Evolutionary conservation across 2,888 invertebrate genomes (phyloP), one percentile per base, ranked within the genome.

Genomic region (Morpho deidamia): DNA sequence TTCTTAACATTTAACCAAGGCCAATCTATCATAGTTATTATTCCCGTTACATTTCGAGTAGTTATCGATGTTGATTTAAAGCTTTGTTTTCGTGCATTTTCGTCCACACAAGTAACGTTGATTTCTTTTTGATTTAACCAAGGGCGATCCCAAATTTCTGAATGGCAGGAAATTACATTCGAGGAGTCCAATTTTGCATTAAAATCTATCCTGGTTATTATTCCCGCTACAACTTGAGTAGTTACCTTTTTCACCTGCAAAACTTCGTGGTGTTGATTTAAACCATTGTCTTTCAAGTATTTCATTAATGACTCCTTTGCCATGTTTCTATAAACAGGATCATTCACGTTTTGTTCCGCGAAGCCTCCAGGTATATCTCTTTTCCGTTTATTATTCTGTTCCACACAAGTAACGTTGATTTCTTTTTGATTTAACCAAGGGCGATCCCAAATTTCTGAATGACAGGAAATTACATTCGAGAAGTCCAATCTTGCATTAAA

Each of bases 221-320:
- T 54, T 10, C 81, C 81, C 2, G 72, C 54, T 0, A 76, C 74
- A 2, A 75, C 61, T 64, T 75, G 65, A 11, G 55, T 62, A 4
- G 56, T 59, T 2, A 75, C 81, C 49, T 63, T 71, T 51, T 67
- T 68, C 8, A 82, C 67, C 56, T 76, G 61, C 4, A 74, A 51
- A 12, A 81, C 58, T 48, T 64, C 55, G 56, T 73, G 67, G 11
- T 53, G 58, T 35, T 60, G 54, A 35, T 59, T 48, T 49, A 39
- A 64, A 11, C 71, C 68, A n/a, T 68, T 56, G 34, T 59, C 56
- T 11, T 59, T 55, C 44, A 69, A 53, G 56, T 72, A 78, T 56
- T 75, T 68, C 10, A 55, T 55, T 53, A 81, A 67, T 3, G 79
- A 73, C 53, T 76, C 66, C 50, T 64, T 56, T 35, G 81, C 78